Evolutionary conservation across 2,797 vertebrate genomes (phyloP).

Genomic region (Rhabdomys pumilio): DNA sequence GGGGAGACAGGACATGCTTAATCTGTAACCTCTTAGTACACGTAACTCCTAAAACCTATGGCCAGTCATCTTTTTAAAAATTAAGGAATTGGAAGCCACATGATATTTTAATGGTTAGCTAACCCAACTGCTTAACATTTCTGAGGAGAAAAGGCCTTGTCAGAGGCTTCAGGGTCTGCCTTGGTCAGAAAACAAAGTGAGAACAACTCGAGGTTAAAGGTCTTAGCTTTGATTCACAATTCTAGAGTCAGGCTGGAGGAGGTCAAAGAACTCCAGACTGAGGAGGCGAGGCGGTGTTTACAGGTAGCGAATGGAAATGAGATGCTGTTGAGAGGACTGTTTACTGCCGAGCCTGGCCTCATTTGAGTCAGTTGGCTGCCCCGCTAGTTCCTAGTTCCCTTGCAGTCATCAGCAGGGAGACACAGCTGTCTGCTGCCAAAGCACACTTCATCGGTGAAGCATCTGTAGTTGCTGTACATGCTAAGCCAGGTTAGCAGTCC

Average conservation of each 20-base stretch:
- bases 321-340: background rate
- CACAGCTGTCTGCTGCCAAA: background rate
- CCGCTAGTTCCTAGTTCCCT: background rate
- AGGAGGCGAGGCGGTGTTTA: background rate
- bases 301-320: background rate
- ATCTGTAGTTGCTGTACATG: background rate
- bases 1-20: background rate
- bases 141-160: background rate
- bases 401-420: background rate
- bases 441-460: background rate
- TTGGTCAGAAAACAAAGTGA: background rate
- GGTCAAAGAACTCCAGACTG: background rate
- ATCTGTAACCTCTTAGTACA: background rate
- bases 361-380: background rate
- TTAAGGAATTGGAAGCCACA: background rate
- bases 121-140: slow-evolving; percentile 38
- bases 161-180: background rate
- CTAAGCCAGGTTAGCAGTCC: background rate
- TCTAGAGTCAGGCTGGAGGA: background rate
- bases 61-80: slow-evolving; percentile 16
- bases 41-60: background rate
- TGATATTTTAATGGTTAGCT: slow-evolving; percentile 25
- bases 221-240: background rate
- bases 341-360: background rate
- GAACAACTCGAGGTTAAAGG: background rate